A percentile compares a stretch with the other conserved stretches of the same genome.
Conservation (phyloP, 2,113 vertebrate genomes). For the Axis porcinus region DNA sequence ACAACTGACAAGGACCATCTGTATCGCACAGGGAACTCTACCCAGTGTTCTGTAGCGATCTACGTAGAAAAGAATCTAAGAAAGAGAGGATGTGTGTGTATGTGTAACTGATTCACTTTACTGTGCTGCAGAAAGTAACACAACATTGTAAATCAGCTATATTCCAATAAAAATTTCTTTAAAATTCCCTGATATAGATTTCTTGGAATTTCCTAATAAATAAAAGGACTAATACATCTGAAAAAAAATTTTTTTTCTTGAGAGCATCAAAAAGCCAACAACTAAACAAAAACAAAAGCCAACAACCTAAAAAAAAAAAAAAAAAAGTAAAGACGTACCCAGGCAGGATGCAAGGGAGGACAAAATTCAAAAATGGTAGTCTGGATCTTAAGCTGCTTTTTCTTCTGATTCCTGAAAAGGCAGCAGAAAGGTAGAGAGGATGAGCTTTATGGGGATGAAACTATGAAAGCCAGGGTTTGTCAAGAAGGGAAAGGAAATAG, state of each 20-base stretch:
- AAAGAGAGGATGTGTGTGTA: neutral
- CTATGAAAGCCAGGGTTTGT: neutral
- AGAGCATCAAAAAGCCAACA: neutral
- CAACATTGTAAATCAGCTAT: neutral
- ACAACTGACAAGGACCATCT: neutral
- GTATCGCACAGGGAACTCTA: neutral
- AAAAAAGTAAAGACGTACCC: neutral
- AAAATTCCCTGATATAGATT: neutral
- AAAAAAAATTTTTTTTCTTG: neutral
- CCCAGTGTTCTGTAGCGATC: neutral
- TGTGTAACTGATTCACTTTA: neutral
- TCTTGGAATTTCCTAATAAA: slow-evolving; percentile 32
- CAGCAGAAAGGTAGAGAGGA: neutral
- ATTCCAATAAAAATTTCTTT: neutral
- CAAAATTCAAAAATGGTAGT: neutral
- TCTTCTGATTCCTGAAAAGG: neutral
- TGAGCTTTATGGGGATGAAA: neutral
- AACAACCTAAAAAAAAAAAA: neutral
- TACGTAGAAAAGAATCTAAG: neutral
- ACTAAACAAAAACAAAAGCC: neutral
- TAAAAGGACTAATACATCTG: neutral
- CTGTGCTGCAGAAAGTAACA: neutral
- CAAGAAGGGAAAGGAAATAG: neutral
- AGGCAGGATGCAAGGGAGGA: no score
- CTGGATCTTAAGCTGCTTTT: neutral